These are phyloP conservation scores for Noturus placidus DNA, from an alignment of 2,113 vertebrate species.

Conservation along the genomic window DNA sequence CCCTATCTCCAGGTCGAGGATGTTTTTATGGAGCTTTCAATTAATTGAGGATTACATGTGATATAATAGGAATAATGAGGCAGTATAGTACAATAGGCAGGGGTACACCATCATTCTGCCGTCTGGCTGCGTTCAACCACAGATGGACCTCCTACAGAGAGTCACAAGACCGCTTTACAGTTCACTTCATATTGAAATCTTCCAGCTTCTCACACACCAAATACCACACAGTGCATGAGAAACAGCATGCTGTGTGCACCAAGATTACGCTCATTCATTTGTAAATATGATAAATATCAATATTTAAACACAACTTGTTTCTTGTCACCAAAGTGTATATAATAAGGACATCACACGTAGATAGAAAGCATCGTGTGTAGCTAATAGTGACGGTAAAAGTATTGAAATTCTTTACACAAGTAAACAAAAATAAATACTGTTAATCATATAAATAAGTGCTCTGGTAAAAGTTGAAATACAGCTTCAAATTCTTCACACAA, in stretches of 20 bases:
- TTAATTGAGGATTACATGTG: constrained; percentile 33
- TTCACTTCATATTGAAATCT: constrained; percentile 32
- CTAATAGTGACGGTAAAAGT: background rate
- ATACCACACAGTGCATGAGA: background rate
- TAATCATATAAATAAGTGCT: background rate
- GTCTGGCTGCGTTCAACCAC: constrained; percentile 41
- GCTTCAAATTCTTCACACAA: background rate
- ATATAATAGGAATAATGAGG: constrained; percentile 37
- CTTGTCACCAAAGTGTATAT: background rate
- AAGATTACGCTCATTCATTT: background rate
- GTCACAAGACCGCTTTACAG: constrained; percentile 46
- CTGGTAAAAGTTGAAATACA: background rate
- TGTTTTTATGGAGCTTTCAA: constrained; percentile 26
- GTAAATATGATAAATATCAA: background rate
- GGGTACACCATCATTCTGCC: constrained; percentile 28
- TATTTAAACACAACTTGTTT: background rate
- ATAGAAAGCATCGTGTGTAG: background rate
- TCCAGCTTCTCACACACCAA: constrained; percentile 19
- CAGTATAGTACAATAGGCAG: constrained; percentile 3
- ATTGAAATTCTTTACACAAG: background rate
- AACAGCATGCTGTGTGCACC: background rate
- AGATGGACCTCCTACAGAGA: constrained; percentile 50
- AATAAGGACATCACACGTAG: background rate
- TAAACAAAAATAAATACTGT: background rate
- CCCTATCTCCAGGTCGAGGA: background rate